Evolutionary conservation across 1,140 invertebrate genomes (phyloP).

Genomic region (Cherax quadricarinatus): DNA sequence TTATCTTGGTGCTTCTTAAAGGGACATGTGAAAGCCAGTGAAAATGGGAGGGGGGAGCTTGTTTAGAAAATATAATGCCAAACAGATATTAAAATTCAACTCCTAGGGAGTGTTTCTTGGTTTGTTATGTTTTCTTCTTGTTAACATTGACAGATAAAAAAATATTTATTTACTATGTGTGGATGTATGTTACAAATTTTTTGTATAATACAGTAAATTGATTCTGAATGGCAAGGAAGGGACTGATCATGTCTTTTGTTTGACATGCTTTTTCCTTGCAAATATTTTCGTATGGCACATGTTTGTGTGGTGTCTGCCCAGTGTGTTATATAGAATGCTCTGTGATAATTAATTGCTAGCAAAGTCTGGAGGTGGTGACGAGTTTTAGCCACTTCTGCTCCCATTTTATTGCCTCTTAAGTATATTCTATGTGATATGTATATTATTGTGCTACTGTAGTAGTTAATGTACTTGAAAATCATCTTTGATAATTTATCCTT

Average conservation of each 20-base stretch:
- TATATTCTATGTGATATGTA: conserved; percentile 1
- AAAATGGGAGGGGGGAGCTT: background rate
- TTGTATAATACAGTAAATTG: background rate
- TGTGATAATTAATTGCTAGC: background rate
- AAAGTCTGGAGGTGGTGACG: background rate
- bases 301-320: background rate
- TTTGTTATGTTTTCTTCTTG: background rate
- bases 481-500: background rate
- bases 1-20: background rate
- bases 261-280: background rate
- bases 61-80: background rate
- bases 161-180: background rate
- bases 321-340: background rate
- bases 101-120: background rate
- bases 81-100: background rate
- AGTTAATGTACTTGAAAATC: background rate
- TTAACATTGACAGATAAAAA: background rate
- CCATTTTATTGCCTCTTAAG: background rate
- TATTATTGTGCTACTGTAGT: background rate
- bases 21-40: background rate
- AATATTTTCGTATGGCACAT: background rate
- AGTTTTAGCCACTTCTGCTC: background rate
- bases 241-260: background rate
- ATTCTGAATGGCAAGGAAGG: background rate
- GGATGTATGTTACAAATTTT: background rate